Base-by-base conservation (phyloP, 2,888 invertebrate species). In the Pimpla rufipes region DNA sequence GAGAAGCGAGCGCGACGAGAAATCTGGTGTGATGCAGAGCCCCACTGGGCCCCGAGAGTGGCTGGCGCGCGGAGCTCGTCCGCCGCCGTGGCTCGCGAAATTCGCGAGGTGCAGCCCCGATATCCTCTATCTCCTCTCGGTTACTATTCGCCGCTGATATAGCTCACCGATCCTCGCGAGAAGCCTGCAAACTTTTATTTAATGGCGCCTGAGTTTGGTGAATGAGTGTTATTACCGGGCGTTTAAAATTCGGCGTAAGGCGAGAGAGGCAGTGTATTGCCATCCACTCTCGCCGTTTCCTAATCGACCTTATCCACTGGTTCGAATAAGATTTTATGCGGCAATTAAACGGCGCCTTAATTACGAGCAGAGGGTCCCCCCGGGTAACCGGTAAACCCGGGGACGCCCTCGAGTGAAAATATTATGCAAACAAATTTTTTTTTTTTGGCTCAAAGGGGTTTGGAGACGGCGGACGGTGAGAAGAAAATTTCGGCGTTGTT, bases 21-120 rank as follows among this genome's bases (percentile, higher is more conserved):
- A 78, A 84, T 85, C 85, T 80, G 87, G 86, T 84, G 88, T 93
- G 93, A 93, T 93, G 92, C 92, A 93, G 85, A 90, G 91, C 89
- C 92, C 89, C 92, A 85, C 87, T 89, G 91, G 85, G 90, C 91
- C 89, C 90, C 47, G 3, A 47, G 3, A 29, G 29, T 29, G n/a
- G n/a, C n/a, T 8, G 37, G 10, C 90, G 29, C 29, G 5, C 88
- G 57, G 18, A 71, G 52, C 90, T 89, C 90, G 90, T 91, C 91
- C 89, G 62, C 73, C 29, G 59, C n/a, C n/a, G 16, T 86, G 55
- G 47, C 67, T 68, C 88, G 86, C 37, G 86, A 88, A 91, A 90
- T 90, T 90, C 87, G 88, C 90, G 87, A 90, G 87, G 89, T 90
- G 89, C 90, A 89, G 91, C 91, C 88, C 80, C n/a, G n/a, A 67